These are phyloP conservation scores for Andrena marginata DNA, from an alignment of 2,888 invertebrate genomes.

Conservation along the genomic window DNA sequence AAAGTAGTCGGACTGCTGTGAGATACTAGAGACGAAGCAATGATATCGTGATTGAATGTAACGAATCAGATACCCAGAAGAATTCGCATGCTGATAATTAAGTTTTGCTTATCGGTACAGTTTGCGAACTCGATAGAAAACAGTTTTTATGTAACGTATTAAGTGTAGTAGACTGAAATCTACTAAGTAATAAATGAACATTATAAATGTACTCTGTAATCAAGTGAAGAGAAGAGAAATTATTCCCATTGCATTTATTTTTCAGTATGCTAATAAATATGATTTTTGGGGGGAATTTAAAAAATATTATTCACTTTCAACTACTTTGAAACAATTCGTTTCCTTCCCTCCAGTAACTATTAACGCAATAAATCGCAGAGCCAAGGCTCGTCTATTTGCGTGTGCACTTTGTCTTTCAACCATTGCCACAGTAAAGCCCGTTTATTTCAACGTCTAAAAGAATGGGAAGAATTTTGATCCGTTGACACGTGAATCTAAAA, in stretches of 20 bases:
- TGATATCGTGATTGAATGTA: not conserved
- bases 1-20: not conserved
- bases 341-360: no score
- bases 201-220: no score
- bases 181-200: no score
- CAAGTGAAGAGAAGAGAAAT: no score
- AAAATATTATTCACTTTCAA: no score
- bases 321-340: no score
- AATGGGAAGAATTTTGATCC: not conserved
- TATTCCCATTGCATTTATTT: no score
- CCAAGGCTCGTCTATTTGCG: not conserved
- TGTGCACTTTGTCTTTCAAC: not conserved
- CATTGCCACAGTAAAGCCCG: not conserved
- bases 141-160: not conserved
- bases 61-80: not conserved
- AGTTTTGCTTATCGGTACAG: not conserved
- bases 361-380: no score
- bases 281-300: no score
- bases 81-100: not conserved
- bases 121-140: not conserved
- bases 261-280: no score
- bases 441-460: not conserved
- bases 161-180: no score
- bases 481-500: not conserved
- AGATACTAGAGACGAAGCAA: slow-evolving; percentile 22